Base-by-base conservation (phyloP, 30 jellyfish, hydroid and myxozoan species). In the Cassiopea xamachana region DNA sequence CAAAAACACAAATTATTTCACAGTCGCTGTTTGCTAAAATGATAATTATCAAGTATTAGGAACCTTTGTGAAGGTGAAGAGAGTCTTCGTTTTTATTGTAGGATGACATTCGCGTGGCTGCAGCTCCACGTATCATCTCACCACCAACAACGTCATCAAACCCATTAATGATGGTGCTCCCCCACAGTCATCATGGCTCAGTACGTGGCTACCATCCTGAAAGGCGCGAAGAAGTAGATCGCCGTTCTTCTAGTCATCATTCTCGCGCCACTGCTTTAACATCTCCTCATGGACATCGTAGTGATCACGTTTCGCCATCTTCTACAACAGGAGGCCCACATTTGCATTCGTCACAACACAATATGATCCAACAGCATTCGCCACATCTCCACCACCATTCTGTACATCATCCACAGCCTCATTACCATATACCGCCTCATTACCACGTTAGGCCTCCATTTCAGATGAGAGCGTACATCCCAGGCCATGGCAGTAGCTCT, bases 331-430 rank as follows among this genome's bases (percentile, higher is more conserved):
- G 84, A 2, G 83, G 84, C 44, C 89, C 79, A 13, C 96, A 81
- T 46, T 69, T 89, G 1, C 89, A 79, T 45, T 77, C 89, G 2
- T 79, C 90, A 13, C 87, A 83, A 78, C 97, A 83, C 62, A 75
- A 69, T 44, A 73, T 84, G n/a, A 80, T 82, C 27, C 97, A 89
- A 8, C 82, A 73, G 48, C 92, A 92, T 55, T 77, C 97, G 43
- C 91, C 88, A 7, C 91, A 91, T 77, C 16, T 80, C 47, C 97
- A 91, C 81, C 97, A 91, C 82, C 97, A 84, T 60, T 83, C 93
- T 70, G 93, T 91, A 83, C 97, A 91, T 72, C 97, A 91, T 72
- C 97, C 91, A 17, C 97, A 82, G 91, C 92, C 92, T 46, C 97
- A 91, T 50, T 91, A 79, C 60, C 97, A 91, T 62, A 77, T 80